phyloP scores from a whole-genome alignment of 2,797 vertebrate species.

The Enteromius mattozi region DNA sequence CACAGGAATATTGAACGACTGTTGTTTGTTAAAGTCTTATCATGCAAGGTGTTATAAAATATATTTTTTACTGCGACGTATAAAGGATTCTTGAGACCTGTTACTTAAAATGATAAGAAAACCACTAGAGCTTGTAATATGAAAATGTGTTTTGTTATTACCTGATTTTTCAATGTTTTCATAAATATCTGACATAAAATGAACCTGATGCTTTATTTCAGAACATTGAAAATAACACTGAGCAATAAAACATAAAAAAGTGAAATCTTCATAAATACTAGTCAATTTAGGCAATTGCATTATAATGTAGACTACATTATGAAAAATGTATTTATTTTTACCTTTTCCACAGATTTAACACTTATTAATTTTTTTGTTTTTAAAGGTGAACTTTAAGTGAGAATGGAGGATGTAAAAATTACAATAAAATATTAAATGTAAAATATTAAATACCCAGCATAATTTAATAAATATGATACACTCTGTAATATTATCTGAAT shows the following conservation, averaged over 20 bases:
- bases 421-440: too few relatives aligned
- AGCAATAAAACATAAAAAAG: neutral
- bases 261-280: neutral
- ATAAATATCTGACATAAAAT: neutral
- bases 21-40: conserved; percentile 9
- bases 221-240: neutral
- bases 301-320: neutral
- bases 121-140: neutral
- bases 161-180: neutral
- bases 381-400: neutral
- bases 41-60: neutral
- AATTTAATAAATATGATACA: neutral
- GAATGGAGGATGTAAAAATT: neutral
- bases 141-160: neutral
- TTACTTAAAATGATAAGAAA: neutral
- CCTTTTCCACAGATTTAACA: neutral
- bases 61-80: neutral
- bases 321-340: neutral
- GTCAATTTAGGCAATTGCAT: neutral
- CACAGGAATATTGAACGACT: neutral
- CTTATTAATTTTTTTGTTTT: neutral
- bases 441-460: neutral
- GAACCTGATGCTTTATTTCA: neutral
- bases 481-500: neutral
- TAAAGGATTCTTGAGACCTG: neutral